Percentiles rank a stretch among this genome's conserved stretches.
These are phyloP conservation scores for Nemotelus pantherinus DNA, from an alignment of 2,888 invertebrate species.

Conservation along the genomic window DNA sequence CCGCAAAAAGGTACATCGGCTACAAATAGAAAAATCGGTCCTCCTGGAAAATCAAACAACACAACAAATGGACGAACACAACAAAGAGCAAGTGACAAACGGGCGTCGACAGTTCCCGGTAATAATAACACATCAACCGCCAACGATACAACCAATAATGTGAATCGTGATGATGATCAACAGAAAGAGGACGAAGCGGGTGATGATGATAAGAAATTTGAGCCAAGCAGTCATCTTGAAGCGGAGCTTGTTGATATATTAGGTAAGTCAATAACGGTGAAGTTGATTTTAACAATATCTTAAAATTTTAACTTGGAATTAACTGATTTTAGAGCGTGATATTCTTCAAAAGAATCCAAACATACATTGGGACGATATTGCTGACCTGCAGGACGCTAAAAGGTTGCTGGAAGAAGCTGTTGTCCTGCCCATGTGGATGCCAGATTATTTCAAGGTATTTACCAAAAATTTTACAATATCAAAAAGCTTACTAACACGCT, in stretches of 20 bases:
- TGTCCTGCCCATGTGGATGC: conserved; percentile 97
- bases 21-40: conserved; percentile 52
- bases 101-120: conserved; percentile 27
- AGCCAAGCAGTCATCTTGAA: conserved; percentile 81
- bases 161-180: conserved; percentile 71
- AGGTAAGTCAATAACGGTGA: conserved; percentile 65
- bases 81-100: conserved; percentile 44
- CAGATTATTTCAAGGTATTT: conserved; percentile 92
- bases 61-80: conserved; percentile 52
- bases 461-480: conserved; percentile 11
- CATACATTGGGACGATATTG: conserved; percentile 94
- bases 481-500: not conserved
- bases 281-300: not conserved
- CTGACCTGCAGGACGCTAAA: conserved; percentile 89
- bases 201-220: conserved; percentile 86
- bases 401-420: conserved; percentile 95
- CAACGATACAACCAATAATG: not conserved
- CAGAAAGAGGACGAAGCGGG: conserved; percentile 69
- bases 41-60: conserved; percentile 52
- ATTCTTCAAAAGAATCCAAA: conserved; percentile 97
- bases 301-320: no score
- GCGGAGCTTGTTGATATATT: conserved; percentile 92
- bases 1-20: conserved; percentile 57
- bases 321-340: conserved; percentile 77
- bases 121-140: not conserved